Conservation (phyloP, 2,888 invertebrate species). For the Laothoe populi region DNA sequence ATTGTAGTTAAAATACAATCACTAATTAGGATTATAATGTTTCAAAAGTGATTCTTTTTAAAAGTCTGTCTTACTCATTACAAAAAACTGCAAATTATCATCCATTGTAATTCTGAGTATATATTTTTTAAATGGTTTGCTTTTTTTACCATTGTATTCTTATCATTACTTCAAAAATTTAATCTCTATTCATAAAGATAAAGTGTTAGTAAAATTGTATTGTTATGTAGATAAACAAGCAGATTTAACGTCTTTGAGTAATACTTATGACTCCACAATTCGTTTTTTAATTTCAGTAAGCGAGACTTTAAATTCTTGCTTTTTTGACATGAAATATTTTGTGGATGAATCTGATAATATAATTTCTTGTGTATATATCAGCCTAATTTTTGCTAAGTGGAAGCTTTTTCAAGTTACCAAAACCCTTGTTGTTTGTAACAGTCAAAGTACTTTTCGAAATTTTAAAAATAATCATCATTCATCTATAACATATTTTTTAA, state of each 20-base stretch:
- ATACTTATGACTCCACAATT: not conserved
- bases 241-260: not conserved
- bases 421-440: no score
- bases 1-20: not conserved
- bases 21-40: not conserved
- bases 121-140: not conserved
- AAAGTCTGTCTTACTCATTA: not conserved
- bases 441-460: no score
- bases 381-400: no score
- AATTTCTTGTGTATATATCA: no score
- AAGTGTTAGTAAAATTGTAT: conserved; percentile 5
- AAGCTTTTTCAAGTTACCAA: no score
- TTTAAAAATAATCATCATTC: no score
- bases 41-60: not conserved
- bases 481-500: no score
- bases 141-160: conserved; percentile 3
- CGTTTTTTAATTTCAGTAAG: no score
- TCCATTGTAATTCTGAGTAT: not conserved
- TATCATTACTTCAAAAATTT: not conserved
- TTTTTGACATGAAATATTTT: no score
- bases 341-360: no score
- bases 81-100: conserved; percentile 9
- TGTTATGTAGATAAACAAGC: not conserved
- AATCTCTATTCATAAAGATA: not conserved
- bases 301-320: no score